Conservation (phyloP, 2,797 vertebrate species). For the Coccyzus lansbergi region DNA sequence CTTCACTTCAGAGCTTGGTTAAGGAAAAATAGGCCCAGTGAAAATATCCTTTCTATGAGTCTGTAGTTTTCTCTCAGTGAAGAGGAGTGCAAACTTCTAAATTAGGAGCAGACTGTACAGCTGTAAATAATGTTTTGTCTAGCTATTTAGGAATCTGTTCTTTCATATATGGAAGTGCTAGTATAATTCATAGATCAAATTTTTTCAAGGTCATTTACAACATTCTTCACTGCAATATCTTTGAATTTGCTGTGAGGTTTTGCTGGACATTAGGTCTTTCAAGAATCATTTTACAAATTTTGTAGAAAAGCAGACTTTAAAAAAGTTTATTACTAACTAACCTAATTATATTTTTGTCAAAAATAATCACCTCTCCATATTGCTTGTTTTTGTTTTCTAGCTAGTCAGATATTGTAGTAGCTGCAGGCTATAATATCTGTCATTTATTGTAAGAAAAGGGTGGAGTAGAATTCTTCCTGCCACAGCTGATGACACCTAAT, state of each 20-base stretch:
- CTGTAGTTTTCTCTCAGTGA: background rate
- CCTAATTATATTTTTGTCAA: constrained; percentile 37
- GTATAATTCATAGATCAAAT: background rate
- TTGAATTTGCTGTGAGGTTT: background rate
- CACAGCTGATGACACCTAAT: constrained; percentile 74
- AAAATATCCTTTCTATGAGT: background rate
- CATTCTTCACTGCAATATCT: background rate
- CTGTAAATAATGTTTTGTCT: background rate
- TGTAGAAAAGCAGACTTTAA: background rate
- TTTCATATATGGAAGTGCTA: background rate
- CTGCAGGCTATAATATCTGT: constrained; percentile 66
- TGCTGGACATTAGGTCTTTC: background rate
- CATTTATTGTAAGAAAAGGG: constrained; percentile 70
- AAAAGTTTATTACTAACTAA: constrained; percentile 6
- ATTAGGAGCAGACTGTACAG: background rate
- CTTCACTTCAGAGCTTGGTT: background rate
- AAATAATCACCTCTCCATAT: constrained; percentile 6
- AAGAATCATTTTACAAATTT: background rate
- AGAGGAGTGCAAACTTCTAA: background rate
- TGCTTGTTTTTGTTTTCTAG: constrained; percentile 38
- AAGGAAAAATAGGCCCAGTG: background rate
- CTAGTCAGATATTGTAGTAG: constrained; percentile 69
- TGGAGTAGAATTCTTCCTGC: constrained; percentile 54
- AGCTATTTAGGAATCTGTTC: background rate
- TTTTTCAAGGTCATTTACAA: constrained; percentile 7